Evolutionary conservation across 1,140 invertebrate species (phyloP).

Genomic region (Thrips palmi): DNA sequence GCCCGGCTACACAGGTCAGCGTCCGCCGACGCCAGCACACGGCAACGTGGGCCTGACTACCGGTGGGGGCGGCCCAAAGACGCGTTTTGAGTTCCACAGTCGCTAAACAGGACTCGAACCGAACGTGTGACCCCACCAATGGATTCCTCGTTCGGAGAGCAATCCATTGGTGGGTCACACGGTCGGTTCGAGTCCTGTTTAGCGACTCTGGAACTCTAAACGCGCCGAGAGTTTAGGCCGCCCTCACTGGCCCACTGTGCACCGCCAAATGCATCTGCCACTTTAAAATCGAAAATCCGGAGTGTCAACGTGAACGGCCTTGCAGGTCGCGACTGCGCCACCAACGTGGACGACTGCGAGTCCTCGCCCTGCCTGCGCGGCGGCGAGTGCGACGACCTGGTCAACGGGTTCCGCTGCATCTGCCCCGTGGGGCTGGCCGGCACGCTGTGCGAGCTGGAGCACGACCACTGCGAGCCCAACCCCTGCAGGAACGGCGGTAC

Average conservation of each 20-base stretch:
- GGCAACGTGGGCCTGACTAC: too few species aligned
- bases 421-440: slow-evolving; percentile 69
- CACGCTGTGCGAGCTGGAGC: slow-evolving; percentile 58
- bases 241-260: too few species aligned
- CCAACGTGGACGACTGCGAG: slow-evolving; percentile 52
- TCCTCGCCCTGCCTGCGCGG: slow-evolving; percentile 66
- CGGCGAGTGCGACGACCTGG: slow-evolving; percentile 62
- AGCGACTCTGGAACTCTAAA: too few species aligned
- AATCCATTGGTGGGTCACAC: too few species aligned
- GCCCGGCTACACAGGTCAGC: slow-evolving; percentile 56
- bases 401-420: slow-evolving; percentile 64
- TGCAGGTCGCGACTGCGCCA: slow-evolving; percentile 39
- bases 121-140: too few species aligned
- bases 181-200: too few species aligned
- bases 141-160: too few species aligned
- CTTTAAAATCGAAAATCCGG: neutral
- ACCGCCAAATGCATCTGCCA: neutral
- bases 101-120: too few species aligned
- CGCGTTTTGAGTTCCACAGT: too few species aligned
- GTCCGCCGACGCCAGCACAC: too few species aligned
- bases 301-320: slow-evolving; percentile 7
- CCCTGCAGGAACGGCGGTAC: slow-evolving; percentile 60
- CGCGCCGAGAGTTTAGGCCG: too few species aligned
- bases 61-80: too few species aligned
- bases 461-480: slow-evolving; percentile 63